Conservation (phyloP, 1,140 invertebrate species). For the Calephelis virginiensis region DNA sequence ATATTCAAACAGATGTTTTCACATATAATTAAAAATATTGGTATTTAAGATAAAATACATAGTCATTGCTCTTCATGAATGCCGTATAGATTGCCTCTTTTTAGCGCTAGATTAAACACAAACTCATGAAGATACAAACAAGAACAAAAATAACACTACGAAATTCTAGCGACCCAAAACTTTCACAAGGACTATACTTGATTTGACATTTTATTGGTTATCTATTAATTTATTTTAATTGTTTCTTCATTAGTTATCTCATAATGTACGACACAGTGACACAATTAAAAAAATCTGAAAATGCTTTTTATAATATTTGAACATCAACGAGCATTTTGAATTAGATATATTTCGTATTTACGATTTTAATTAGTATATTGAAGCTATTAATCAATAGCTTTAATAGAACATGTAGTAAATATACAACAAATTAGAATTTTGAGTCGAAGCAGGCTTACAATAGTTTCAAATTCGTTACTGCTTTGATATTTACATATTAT, state of each 20-base stretch:
- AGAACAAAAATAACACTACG: neutral
- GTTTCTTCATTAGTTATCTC: constrained; percentile 34
- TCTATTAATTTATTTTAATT: constrained; percentile 17
- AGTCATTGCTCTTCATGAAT: neutral
- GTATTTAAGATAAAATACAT: neutral
- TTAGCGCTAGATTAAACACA: constrained; percentile 36
- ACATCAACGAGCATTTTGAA: neutral
- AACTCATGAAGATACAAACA: constrained; percentile 36
- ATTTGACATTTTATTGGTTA: constrained; percentile 19
- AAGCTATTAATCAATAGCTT: constrained; percentile 5
- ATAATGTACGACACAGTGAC: constrained; percentile 7
- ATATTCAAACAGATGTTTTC: constrained; percentile 19
- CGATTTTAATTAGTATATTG: neutral
- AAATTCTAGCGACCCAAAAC: constrained; percentile 7
- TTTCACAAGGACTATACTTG: neutral
- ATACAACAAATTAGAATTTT: neutral
- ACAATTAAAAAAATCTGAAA: too few species aligned
- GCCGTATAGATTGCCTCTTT: constrained; percentile 10
- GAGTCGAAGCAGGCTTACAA: constrained; percentile 5
- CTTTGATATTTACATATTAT: constrained; percentile 8
- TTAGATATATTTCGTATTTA: neutral
- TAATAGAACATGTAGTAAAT: constrained; percentile 1
- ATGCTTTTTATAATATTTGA: neutral
- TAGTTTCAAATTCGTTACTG: neutral
- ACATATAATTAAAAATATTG: neutral